Evolutionary conservation across 2,113 vertebrate genomes (phyloP), one percentile per base, ranked within the genome.

Genomic region (Piliocolobus tephrosceles): DNA sequence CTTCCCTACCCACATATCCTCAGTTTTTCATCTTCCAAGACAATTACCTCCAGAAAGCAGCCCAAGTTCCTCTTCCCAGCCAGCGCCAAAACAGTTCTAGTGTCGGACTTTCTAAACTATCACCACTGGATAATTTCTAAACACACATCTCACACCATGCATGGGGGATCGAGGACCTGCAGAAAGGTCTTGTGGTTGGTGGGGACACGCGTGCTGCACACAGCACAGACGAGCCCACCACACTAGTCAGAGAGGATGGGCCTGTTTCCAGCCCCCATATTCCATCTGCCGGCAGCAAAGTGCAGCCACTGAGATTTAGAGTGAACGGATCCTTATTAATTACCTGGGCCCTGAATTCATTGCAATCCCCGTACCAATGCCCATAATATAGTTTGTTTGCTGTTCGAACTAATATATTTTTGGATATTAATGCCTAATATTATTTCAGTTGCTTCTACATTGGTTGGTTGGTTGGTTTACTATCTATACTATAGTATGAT

Each of bases 371-470:
- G 1, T 11, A 6, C 38, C 70, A 70, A 57, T 79, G 40, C 32
- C 43, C 81, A 57, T 30, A 93, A 55, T 27, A 32, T 0, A 66
- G 27, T 25, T 73, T 70, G 30, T 61, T 83, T 43, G 20, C 38
- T 89, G 43, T n/a, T 61, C 61, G 13, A 32, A 88, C 45, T 81
- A 76, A 64, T 38, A 55, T 7, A 30, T 4, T 43, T 43, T 81
- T 95, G 87, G 55, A 87, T 93, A 66, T 47, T 64, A 32, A 47
- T 91, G 20, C 58, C 55, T 79, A 58, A 72, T 50, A 64, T 72
- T 50, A 84, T 64, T 64, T 64, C 61, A 64, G 61, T 64, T 30
- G 61, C 27, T 64, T 64, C 61, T 30, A 64, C 2, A 13, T 64
- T 30, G 61, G 61, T 30, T 13, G 61, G 61, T 30, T 64, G 27